Evolutionary conservation across 2,797 vertebrate species (phyloP), one percentile per base, ranked within the genome.

Genomic region (Onychomys arenicola): DNA sequence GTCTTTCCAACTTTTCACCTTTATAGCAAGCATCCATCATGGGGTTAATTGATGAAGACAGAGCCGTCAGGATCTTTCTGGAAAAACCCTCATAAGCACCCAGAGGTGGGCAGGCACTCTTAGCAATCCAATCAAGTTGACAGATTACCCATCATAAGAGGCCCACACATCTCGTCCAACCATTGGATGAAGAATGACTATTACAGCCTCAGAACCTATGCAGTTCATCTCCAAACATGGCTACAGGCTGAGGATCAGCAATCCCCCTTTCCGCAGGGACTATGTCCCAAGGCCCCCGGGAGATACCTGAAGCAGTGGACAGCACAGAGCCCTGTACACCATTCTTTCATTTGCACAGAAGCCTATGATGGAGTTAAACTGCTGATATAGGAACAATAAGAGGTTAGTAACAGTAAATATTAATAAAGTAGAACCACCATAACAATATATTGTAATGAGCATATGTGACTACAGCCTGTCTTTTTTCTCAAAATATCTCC

Each of bases 311-410:
- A 32, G 32, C 40, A 16, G 2, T 6, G 27, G 27, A 81, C 29
- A 73, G 13, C 37, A 1, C 37, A 40, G n/a, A 27, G 32, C 40
- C 37, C 40, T 32, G 16, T 11, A 11, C 3, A 0, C 2, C 1
- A 43, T 49, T 59, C 17, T 80, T n/a, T 49, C 32, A 27, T 67
- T 52, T 21, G 59, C 12, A 19, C 25, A n/a, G 43, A 65, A 52
- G 43, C 43, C 32, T 57, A 29, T 13, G 11, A 55, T 55, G 25
- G 80, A 69, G n/a, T 40, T 73, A 46, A 46, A 61, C 6, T n/a
- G 14, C n/a, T 19, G 32, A 10, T 16, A 27, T 11, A n/a, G 16
- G 16, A n/a, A n/a, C 65, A n/a, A n/a, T 32, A 61, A 37, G 67
- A 75, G 17, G 12, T 21, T 13, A 14, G 21, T 23, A n/a, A 29